These are phyloP conservation scores for Microvelia longipes DNA, from an alignment of 1,140 invertebrate species.

Conservation along the genomic window DNA sequence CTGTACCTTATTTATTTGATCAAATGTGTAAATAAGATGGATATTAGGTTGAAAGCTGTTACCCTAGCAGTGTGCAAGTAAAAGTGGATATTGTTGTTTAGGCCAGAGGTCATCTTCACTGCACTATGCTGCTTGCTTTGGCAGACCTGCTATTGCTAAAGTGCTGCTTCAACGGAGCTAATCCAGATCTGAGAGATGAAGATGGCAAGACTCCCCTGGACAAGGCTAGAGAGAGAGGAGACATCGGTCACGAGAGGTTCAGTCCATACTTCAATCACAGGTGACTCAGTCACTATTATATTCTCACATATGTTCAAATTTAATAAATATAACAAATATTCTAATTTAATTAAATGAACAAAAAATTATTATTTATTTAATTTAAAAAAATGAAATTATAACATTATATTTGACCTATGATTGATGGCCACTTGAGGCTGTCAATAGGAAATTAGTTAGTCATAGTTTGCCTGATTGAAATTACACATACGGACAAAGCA, in stretches of 20 bases:
- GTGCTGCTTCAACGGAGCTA: constrained; percentile 91
- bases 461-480: too few species aligned
- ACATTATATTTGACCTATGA: too few species aligned
- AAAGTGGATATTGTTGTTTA: too few species aligned
- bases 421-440: too few species aligned
- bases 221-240: constrained; percentile 90
- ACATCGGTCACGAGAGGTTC: constrained; percentile 73
- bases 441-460: too few species aligned
- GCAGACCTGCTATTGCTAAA: constrained; percentile 87
- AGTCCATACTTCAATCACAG: constrained; percentile 80
- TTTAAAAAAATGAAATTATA: not conserved
- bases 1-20: too few species aligned
- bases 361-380: not conserved
- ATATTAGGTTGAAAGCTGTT: too few species aligned
- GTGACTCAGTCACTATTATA: constrained; percentile 11
- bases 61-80: too few species aligned
- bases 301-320: constrained; percentile 1
- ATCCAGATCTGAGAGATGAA: constrained; percentile 92
- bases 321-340: constrained; percentile 1
- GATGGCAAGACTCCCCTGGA: constrained; percentile 95
- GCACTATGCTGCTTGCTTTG: constrained; percentile 98
- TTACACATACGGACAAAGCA: too few species aligned
- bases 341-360: not conserved
- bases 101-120: constrained; percentile 89
- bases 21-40: too few species aligned